These are phyloP conservation scores for Lucifuga dentata DNA, from an alignment of 2,113 vertebrate species.

Conservation along the genomic window DNA sequence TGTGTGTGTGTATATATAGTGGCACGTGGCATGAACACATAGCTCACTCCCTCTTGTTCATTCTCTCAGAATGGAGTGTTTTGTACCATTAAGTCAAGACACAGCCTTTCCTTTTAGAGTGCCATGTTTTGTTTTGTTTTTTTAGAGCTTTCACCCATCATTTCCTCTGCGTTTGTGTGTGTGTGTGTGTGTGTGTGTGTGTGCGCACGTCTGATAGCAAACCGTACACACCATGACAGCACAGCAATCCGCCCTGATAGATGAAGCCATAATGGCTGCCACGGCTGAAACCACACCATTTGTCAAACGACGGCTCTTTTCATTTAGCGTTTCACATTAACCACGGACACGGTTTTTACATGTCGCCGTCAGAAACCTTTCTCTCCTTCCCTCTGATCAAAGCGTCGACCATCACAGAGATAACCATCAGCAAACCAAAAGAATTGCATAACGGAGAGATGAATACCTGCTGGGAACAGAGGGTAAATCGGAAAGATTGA, in stretches of 20 bases:
- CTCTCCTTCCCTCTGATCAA: neutral
- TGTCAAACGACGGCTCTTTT: constrained; percentile 33
- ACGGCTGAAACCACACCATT: constrained; percentile 30
- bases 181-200: constrained; percentile 6
- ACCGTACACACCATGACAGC: constrained; percentile 40
- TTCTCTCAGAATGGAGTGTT: constrained; percentile 47
- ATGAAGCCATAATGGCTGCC: constrained; percentile 44
- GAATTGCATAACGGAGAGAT: too few species aligned
- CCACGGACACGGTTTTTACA: constrained; percentile 1
- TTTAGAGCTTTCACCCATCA: constrained; percentile 19
- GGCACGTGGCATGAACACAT: neutral
- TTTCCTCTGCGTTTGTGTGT: constrained; percentile 4
- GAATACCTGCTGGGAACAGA: too few species aligned
- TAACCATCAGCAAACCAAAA: too few species aligned
- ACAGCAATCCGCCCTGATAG: constrained; percentile 13
- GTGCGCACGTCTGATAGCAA: constrained; percentile 1
- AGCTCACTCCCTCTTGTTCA: constrained; percentile 7
- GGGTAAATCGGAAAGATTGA: too few species aligned
- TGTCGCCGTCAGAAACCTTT: neutral
- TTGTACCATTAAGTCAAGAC: constrained; percentile 42
- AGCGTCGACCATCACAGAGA: neutral
- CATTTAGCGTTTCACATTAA: constrained; percentile 35
- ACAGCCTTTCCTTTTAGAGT: constrained; percentile 5
- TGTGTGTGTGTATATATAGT: neutral
- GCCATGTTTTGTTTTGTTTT: constrained; percentile 1